These are phyloP conservation scores for Cryptotermes secundus DNA, from an alignment of 1,140 invertebrate genomes.

Conservation along the genomic window DNA sequence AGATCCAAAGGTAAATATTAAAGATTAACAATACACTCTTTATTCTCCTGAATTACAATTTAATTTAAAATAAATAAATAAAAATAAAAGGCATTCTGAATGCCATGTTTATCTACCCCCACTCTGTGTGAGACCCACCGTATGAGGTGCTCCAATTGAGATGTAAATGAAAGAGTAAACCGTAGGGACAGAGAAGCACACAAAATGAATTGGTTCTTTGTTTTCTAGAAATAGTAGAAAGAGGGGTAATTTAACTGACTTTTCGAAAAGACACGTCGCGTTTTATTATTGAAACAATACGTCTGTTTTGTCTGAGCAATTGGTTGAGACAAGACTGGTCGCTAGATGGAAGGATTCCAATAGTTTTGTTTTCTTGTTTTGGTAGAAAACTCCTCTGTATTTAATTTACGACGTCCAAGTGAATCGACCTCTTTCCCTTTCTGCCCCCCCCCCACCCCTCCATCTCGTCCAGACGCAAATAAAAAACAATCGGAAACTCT, in stretches of 20 bases:
- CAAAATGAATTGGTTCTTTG: neutral
- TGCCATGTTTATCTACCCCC: neutral
- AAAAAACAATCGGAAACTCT: too few relatives aligned
- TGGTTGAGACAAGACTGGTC: neutral
- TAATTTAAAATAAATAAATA: neutral
- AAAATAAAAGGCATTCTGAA: too few relatives aligned
- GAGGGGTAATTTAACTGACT: neutral
- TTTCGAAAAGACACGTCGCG: neutral
- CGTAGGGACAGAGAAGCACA: too few relatives aligned
- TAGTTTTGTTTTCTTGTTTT: slow-evolving; percentile 1
- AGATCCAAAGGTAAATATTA: too few relatives aligned
- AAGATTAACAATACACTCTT: too few relatives aligned
- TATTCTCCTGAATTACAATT: too few relatives aligned
- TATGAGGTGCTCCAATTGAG: neutral
- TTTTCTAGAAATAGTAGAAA: neutral
- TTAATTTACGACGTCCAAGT: neutral
- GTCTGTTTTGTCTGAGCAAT: neutral
- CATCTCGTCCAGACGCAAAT: neutral
- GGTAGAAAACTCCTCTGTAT: neutral
- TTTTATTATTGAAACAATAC: slow-evolving; percentile 1
- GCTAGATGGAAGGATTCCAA: neutral
- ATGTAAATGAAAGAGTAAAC: neutral
- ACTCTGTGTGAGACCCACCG: neutral
- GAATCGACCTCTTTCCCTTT: neutral
- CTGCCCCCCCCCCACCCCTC: too few relatives aligned